Percentiles rank a stretch among this genome's conserved stretches.
phyloP scores from a whole-genome alignment of 2,888 invertebrate species.

The Cabera pusaria region DNA sequence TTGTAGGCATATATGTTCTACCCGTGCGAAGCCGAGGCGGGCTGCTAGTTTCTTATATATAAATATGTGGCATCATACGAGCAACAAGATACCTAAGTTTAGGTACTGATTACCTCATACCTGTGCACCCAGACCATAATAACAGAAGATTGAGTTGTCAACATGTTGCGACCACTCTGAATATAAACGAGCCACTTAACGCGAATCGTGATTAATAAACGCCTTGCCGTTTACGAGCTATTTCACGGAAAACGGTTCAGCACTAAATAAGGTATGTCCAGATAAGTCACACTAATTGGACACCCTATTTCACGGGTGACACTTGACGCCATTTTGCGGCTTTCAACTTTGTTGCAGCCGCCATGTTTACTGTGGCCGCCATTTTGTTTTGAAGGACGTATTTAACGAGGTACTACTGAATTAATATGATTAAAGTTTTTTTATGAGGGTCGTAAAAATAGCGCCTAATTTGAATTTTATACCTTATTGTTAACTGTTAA shows the following conservation, averaged over 20 bases:
- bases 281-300: slow-evolving; percentile 49
- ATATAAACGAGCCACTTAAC: slow-evolving; percentile 70
- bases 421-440: slow-evolving; percentile 19
- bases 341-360: slow-evolving; percentile 9
- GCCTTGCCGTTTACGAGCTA: slow-evolving; percentile 57
- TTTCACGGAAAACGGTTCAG: slow-evolving; percentile 52
- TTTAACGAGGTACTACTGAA: slow-evolving; percentile 17
- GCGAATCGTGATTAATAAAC: slow-evolving; percentile 62
- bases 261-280: slow-evolving; percentile 47
- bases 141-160: slow-evolving; percentile 72
- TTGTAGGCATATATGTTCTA: too few species aligned
- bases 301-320: slow-evolving; percentile 39
- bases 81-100: slow-evolving; percentile 19
- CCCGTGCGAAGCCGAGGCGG: too few species aligned
- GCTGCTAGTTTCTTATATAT: too few species aligned
- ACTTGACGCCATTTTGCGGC: slow-evolving; percentile 27
- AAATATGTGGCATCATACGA: too few species aligned
- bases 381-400: slow-evolving; percentile 13
- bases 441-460: slow-evolving; percentile 20
- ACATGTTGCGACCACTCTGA: slow-evolving; percentile 52
- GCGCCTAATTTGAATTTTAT: slow-evolving; percentile 23
- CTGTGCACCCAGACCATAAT: slow-evolving; percentile 40
- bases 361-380: slow-evolving; percentile 27
- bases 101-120: slow-evolving; percentile 9
- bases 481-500: slow-evolving; percentile 23